Evolutionary conservation across 1,140 invertebrate genomes (phyloP).

Genomic region (Anadara kagoshimensis): DNA sequence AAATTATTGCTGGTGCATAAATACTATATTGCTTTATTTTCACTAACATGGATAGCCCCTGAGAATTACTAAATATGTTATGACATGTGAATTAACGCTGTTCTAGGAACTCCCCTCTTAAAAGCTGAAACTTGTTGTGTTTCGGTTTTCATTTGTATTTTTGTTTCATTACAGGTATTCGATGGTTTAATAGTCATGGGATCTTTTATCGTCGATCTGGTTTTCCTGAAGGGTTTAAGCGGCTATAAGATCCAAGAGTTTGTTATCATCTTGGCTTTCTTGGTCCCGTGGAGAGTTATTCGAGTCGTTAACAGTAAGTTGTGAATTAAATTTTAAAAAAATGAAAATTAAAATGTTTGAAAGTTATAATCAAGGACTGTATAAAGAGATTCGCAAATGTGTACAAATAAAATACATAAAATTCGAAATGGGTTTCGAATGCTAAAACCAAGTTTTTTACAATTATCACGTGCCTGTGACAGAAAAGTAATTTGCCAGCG

Average conservation of each 20-base stretch:
- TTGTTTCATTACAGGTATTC: conserved; percentile 56
- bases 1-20: too few species aligned
- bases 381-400: background rate
- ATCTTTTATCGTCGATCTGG: conserved; percentile 63
- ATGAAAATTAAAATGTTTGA: background rate
- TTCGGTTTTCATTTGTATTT: background rate
- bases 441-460: too few species aligned
- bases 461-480: too few species aligned
- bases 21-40: too few species aligned
- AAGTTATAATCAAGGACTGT: background rate
- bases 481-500: too few species aligned
- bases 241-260: conserved; percentile 62
- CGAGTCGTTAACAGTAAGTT: conserved; percentile 69
- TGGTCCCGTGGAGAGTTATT: conserved; percentile 68
- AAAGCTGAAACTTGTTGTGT: too few species aligned
- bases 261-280: conserved; percentile 62
- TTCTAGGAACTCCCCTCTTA: too few species aligned
- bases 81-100: too few species aligned
- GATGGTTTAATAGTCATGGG: conserved; percentile 60
- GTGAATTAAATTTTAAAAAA: background rate
- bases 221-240: conserved; percentile 60
- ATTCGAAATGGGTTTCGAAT: background rate
- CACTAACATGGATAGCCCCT: too few species aligned
- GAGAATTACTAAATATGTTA: too few species aligned
- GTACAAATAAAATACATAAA: background rate